These are phyloP conservation scores for Drosophila greeni DNA, from an alignment of 2,888 invertebrate genomes.

Conservation along the genomic window DNA sequence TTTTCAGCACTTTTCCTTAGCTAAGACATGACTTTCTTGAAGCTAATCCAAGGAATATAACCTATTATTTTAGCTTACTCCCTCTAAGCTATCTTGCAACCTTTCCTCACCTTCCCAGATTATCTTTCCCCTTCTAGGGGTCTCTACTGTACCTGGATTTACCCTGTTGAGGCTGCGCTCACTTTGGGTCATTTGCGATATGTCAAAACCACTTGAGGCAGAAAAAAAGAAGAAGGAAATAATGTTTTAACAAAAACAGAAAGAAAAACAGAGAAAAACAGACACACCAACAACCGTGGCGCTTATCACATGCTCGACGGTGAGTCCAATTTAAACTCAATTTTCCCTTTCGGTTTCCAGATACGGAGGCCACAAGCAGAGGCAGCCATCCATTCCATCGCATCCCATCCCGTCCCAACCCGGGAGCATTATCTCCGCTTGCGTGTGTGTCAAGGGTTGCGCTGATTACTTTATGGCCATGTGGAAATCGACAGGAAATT, in stretches of 20 bases:
- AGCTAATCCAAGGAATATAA: neutral
- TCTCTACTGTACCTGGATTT: conserved; percentile 15
- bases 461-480: conserved; percentile 72
- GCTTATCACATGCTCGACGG: conserved; percentile 33
- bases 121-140: neutral
- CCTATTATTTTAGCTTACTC: neutral
- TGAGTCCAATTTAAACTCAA: conserved; percentile 45
- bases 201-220: conserved; percentile 41
- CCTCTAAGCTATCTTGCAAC: neutral
- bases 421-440: conserved; percentile 22
- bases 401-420: neutral
- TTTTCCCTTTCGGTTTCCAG: conserved; percentile 30
- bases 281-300: conserved; percentile 21
- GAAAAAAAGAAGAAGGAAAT: neutral
- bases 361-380: conserved; percentile 16
- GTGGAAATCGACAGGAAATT: conserved; percentile 69
- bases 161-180: conserved; percentile 8
- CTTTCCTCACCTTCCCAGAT: neutral
- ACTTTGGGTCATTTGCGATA: conserved; percentile 31
- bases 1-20: neutral
- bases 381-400: conserved; percentile 11
- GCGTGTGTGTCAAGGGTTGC: conserved; percentile 67
- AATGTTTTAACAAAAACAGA: neutral
- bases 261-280: conserved; percentile 10
- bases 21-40: neutral